phyloP scores from a whole-genome alignment of 2,113 vertebrate species.

The Oncorhynchus clarkii region DNA sequence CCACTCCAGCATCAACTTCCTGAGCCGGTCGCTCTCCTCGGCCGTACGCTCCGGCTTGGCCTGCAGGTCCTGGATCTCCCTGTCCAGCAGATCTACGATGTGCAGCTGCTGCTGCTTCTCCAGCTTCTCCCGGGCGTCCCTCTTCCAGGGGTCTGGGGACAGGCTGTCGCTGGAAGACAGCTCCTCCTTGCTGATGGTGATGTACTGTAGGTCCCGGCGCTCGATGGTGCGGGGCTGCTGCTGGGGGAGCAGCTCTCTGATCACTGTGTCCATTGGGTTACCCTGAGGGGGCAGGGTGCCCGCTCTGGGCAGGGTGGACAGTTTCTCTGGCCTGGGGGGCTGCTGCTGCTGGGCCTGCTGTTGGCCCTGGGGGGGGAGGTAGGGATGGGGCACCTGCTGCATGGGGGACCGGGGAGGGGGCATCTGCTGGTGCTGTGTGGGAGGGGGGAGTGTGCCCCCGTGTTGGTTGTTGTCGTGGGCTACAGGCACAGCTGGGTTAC shows the following conservation, averaged over 20 bases:
- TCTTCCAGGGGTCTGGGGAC: conserved; percentile 96
- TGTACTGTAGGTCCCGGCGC: conserved; percentile 91
- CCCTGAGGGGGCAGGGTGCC: conserved; percentile 41
- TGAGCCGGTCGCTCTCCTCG: conserved; percentile 91
- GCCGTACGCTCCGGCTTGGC: conserved; percentile 85
- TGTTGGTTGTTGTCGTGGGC: conserved; percentile 62
- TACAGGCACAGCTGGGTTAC: conserved; percentile 71
- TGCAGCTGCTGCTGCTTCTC: conserved; percentile 98
- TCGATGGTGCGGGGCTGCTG: conserved; percentile 97
- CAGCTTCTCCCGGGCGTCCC: conserved; percentile 95
- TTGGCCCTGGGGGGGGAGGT: conserved; percentile 58
- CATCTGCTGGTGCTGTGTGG: conserved; percentile 68
- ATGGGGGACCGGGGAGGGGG: conserved; percentile 70
- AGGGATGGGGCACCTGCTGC: conserved; percentile 34
- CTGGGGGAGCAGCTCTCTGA: conserved; percentile 92
- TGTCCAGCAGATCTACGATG: conserved; percentile 93
- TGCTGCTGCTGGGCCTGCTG: conserved; percentile 61
- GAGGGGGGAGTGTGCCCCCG: conserved; percentile 37
- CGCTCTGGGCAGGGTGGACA: conserved; percentile 75
- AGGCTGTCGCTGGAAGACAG: conserved; percentile 88
- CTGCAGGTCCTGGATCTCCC: conserved; percentile 94
- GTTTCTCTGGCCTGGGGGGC: conserved; percentile 77
- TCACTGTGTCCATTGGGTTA: conserved; percentile 82
- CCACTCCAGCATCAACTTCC: conserved; percentile 98
- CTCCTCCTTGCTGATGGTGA: conserved; percentile 93